Conservation (phyloP, 2,113 vertebrate genomes). For the Pteronura brasiliensis region DNA sequence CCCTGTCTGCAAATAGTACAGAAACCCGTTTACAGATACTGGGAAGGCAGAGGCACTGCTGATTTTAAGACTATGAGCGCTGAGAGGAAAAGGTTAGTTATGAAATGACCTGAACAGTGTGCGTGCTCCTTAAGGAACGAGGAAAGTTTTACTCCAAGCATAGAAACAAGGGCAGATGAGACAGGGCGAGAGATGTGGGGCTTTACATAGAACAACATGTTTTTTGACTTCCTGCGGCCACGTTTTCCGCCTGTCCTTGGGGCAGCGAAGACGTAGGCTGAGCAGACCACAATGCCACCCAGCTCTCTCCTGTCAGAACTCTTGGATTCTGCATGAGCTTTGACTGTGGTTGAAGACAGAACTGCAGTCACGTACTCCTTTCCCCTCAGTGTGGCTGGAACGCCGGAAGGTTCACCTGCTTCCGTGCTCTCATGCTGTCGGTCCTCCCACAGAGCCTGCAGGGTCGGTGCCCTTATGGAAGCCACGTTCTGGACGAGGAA, state of each 20-base stretch:
- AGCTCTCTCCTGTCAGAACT: not conserved
- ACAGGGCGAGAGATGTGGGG: no score
- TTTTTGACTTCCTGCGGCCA: no score
- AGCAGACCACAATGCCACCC: rapidly evolving
- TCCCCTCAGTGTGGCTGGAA: rapidly evolving
- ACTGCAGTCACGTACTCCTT: rapidly evolving
- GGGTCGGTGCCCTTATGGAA: rapidly evolving
- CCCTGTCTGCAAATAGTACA: rapidly evolving
- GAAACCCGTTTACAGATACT: not conserved
- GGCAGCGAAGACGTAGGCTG: no score
- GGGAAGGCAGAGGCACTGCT: not conserved
- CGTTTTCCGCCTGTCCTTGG: not conserved
- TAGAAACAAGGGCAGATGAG: not conserved
- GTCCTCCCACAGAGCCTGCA: rapidly evolving
- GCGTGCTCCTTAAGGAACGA: not conserved
- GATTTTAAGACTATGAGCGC: not conserved
- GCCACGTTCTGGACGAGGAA: no score
- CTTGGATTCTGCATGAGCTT: rapidly evolving
- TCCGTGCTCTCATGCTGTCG: rapidly evolving
- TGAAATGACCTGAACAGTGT: not conserved
- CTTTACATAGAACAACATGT: not conserved
- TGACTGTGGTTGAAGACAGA: no score
- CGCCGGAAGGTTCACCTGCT: rapidly evolving
- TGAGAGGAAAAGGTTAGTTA: not conserved
- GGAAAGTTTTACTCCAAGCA: not conserved